These are phyloP conservation scores for Mormyrus proboscirostris DNA, from an alignment of 2,797 vertebrate species.

Conservation along the genomic window DNA sequence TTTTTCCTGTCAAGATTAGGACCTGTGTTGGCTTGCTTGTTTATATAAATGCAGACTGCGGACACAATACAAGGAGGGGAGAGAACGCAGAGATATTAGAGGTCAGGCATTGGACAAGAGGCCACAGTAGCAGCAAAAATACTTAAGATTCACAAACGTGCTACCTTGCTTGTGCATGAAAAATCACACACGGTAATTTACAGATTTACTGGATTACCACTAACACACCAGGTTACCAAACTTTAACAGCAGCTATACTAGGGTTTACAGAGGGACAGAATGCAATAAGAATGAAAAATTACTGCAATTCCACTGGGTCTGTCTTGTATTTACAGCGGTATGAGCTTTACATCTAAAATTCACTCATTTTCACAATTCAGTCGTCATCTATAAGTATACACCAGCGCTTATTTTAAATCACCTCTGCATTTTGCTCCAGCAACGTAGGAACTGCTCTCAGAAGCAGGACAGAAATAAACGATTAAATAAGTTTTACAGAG, in stretches of 20 bases:
- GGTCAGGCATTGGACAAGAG: conserved; percentile 13
- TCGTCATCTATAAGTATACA: not conserved
- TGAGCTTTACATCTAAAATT: not conserved
- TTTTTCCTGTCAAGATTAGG: conserved; percentile 90
- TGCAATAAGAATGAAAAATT: not conserved
- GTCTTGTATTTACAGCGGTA: not conserved
- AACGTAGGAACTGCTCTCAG: not conserved
- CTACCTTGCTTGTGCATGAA: not conserved
- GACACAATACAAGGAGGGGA: conserved; percentile 27
- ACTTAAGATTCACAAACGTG: not conserved
- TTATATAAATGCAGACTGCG: conserved; percentile 92
- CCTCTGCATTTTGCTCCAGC: not conserved
- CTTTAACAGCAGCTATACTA: not conserved
- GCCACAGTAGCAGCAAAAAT: conserved; percentile 2
- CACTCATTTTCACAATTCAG: not conserved
- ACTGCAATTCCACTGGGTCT: not conserved
- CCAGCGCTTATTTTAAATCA: not conserved
- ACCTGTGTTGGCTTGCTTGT: conserved; percentile 84
- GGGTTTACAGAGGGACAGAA: not conserved
- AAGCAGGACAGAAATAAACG: not conserved
- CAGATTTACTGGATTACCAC: not conserved
- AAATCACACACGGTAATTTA: not conserved
- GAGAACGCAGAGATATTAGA: conserved; percentile 30
- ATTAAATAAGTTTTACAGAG: not conserved
- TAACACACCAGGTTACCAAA: not conserved